Conservation (phyloP, 37 sponge, comb jelly and placozoan species). For the Oopsacas minuta region DNA sequence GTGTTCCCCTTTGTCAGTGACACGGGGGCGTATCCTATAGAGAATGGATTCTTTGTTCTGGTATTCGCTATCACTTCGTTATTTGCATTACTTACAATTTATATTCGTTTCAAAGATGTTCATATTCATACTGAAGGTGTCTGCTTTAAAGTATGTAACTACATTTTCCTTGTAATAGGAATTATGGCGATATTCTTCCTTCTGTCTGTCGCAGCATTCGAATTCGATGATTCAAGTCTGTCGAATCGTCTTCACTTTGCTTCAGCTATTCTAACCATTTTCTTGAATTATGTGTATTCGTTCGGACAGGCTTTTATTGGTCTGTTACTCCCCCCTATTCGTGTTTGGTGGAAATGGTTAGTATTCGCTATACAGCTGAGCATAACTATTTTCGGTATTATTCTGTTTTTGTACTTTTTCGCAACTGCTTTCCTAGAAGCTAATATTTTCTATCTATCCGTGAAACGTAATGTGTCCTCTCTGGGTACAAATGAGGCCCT, state of each 20-base stretch:
- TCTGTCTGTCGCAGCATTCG: neutral
- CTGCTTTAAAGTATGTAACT: neutral
- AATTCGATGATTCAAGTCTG: neutral
- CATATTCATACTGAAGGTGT: neutral
- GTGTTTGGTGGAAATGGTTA: conserved; percentile 6
- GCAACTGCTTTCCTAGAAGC: neutral
- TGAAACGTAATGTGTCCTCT: neutral
- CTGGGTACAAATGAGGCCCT: neutral
- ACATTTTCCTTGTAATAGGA: neutral
- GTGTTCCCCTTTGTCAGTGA: neutral
- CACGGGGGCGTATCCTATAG: neutral
- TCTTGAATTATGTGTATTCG: neutral
- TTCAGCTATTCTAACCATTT: neutral
- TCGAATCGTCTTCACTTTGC: neutral
- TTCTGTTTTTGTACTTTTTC: conserved; percentile 14
- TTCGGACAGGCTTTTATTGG: conserved; percentile 1
- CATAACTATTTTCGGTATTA: neutral
- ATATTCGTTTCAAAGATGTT: neutral
- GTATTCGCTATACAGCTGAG: neutral
- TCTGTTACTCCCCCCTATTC: neutral
- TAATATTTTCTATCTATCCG: neutral
- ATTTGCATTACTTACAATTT: neutral
- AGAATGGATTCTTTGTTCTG: neutral
- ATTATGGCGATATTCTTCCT: neutral
- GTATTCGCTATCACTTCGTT: neutral